Percentiles rank a stretch among this genome's conserved stretches.
Evolutionary conservation across 2,888 invertebrate species (phyloP).

Genomic region (Dynastes maya): DNA sequence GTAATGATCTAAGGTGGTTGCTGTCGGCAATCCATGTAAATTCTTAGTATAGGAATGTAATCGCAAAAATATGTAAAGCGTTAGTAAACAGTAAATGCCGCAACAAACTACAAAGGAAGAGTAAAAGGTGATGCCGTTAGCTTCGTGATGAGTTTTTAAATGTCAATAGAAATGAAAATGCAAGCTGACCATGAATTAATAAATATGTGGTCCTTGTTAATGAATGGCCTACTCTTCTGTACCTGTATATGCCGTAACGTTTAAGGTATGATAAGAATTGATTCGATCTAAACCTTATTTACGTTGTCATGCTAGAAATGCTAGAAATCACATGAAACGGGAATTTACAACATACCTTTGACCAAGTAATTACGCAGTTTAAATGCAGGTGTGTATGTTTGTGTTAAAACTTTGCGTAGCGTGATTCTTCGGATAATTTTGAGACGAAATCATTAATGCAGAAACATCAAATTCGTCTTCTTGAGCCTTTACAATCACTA

Average conservation of each 20-base stretch:
- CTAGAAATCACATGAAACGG: not conserved
- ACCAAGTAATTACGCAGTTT: too few species aligned
- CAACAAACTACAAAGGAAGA: constrained; percentile 31
- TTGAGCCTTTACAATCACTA: too few species aligned
- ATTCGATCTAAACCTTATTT: constrained; percentile 7
- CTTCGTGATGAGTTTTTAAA: constrained; percentile 41
- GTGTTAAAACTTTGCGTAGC: too few species aligned
- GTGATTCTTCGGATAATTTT: too few species aligned
- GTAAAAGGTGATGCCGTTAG: constrained; percentile 41
- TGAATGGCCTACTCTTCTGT: constrained; percentile 15
- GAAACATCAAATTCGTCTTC: too few species aligned
- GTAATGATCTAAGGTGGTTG: not conserved
- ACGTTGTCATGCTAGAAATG: not conserved
- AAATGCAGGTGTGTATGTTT: too few species aligned
- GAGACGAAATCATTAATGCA: too few species aligned
- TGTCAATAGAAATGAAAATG: constrained; percentile 39
- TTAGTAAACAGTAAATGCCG: constrained; percentile 22
- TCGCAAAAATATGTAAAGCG: constrained; percentile 38
- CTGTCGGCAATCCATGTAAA: constrained; percentile 16
- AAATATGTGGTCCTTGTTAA: constrained; percentile 45
- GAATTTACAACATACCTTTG: not conserved
- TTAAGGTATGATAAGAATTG: not conserved
- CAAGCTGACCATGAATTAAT: constrained; percentile 35
- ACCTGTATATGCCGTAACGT: not conserved
- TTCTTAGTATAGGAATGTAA: constrained; percentile 19